Evolutionary conservation across 2,888 invertebrate species (phyloP), one percentile per base, ranked within the genome.

Genomic region (Chymomyza caudatula): DNA sequence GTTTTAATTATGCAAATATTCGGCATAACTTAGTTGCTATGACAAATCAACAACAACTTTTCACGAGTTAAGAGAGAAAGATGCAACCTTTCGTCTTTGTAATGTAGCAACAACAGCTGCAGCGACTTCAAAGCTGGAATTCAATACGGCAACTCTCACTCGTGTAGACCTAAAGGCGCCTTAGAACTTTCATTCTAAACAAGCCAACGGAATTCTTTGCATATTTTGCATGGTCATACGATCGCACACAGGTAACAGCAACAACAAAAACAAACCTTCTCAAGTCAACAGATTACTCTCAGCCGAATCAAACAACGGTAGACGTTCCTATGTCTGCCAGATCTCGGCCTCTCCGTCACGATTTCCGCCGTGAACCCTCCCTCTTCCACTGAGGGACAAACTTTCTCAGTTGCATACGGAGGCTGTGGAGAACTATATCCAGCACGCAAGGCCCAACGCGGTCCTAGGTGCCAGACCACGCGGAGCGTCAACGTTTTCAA

Each of bases 1-100:
- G 76, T 85, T 87, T 87, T 87, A 86, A 87, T 87, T 86, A 87
- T 74, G 71, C 73, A 80, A 78, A 87, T 87, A 80, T 66, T 85
- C 74, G 55, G 76, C 74, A 87, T 87, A 78, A 74, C 86, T 78
- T 58, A 71, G 70, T 72, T 73, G 69, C 72, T 69, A 69, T 74
- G 71, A 55, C 73, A 63, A 64, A 37, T 58, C 43, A 51, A 60
- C 61, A 29, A 73, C 64, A 63, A 56, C 52, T 3, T 13, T 5
- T 47, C 1, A 37, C 1, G 29, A 47, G 47, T 19, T 19, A 22
- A 51, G 19, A 19, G 51, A 20, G 51, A 20, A 51, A 13, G 5
- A 15, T 6, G 5, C 17, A 22, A 15, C 6, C 6, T 17, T 57
- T 49, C 67, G 61, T 61, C 64, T 69, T 74, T 83, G 82, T 83